A percentile compares a stretch with the other conserved stretches of the same genome.
Evolutionary conservation across 2,888 invertebrate genomes (phyloP).

Genomic region (Chrysolina haemoptera): DNA sequence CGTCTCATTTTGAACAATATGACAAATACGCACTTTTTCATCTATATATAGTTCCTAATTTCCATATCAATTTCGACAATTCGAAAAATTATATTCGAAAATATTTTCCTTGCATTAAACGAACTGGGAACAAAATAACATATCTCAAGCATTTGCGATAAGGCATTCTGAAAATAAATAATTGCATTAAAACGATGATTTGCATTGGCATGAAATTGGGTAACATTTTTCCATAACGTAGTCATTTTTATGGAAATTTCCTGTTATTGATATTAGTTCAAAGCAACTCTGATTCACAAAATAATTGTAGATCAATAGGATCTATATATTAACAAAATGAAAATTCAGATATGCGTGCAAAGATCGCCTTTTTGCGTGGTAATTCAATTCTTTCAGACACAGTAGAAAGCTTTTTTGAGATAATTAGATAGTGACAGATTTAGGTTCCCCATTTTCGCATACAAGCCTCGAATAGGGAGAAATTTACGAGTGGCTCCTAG

Average conservation of each 20-base stretch:
- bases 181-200: background rate
- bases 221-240: background rate
- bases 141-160: conserved; percentile 19
- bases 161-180: conserved; percentile 5
- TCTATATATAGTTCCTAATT: background rate
- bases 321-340: no score
- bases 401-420: no score
- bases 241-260: conserved; percentile 2
- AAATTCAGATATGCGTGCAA: no score
- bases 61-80: background rate
- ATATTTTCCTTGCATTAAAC: background rate
- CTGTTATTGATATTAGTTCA: background rate
- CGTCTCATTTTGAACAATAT: background rate
- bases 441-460: no score
- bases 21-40: background rate
- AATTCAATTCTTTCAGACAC: no score
- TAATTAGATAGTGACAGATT: no score
- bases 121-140: background rate
- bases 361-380: no score
- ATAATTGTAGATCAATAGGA: no score
- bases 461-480: no score
- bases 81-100: background rate
- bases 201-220: conserved; percentile 16
- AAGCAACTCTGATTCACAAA: no score
- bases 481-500: no score